A percentile compares a stretch with the other conserved stretches of the same genome.
These are phyloP conservation scores for Athene noctua DNA, from an alignment of 2,113 vertebrate genomes.

Conservation along the genomic window DNA sequence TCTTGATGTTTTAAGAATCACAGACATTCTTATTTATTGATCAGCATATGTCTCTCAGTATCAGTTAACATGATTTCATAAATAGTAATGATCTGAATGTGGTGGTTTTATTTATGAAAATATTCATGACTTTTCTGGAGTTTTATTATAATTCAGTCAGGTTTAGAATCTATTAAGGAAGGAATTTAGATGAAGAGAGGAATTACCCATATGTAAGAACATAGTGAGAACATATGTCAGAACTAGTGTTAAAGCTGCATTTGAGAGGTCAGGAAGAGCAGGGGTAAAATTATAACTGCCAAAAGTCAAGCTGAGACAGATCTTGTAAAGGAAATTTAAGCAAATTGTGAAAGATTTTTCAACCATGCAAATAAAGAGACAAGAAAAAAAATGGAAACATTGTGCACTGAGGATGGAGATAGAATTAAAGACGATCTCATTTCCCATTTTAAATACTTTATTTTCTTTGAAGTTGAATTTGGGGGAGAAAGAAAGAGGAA, in stretches of 20 bases:
- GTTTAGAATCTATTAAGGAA: constrained; percentile 5
- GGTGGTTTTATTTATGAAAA: constrained; percentile 22
- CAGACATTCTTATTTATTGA: constrained; percentile 15
- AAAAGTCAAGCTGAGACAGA: constrained; percentile 49
- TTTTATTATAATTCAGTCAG: constrained; percentile 29
- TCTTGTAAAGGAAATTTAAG: constrained; percentile 18
- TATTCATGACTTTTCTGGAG: constrained; percentile 29
- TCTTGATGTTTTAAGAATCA: neutral
- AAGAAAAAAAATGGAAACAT: neutral
- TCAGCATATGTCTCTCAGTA: constrained; percentile 17
- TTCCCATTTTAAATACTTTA: neutral
- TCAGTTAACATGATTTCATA: constrained; percentile 23
- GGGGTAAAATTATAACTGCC: constrained; percentile 10
- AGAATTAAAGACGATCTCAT: neutral
- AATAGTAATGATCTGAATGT: constrained; percentile 35
- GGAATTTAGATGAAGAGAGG: constrained; percentile 36
- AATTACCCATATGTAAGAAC: constrained; percentile 50
- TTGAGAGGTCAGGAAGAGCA: constrained; percentile 32
- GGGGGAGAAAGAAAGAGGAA: neutral
- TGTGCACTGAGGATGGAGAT: neutral
- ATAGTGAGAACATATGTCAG: constrained; percentile 57
- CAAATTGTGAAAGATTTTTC: constrained; percentile 34
- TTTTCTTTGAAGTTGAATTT: neutral
- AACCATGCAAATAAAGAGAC: neutral
- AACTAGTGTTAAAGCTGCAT: constrained; percentile 41